Percentiles rank a stretch among this genome's conserved stretches.
phyloP scores from a whole-genome alignment of 64 coral and sea anemone genomes.

The Montipora foliosa region DNA sequence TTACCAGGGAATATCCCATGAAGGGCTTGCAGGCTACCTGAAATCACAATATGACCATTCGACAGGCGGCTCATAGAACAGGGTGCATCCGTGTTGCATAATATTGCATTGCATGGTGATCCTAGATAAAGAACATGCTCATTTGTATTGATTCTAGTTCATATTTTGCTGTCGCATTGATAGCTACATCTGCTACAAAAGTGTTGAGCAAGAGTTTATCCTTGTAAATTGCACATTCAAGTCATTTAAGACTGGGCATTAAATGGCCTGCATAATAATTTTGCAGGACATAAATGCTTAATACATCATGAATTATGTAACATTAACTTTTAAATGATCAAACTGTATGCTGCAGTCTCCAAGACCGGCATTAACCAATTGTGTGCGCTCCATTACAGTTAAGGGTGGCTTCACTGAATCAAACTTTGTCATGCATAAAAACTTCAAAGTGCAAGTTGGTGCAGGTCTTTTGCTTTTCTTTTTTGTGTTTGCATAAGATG shows the following conservation, averaged over 20 bases:
- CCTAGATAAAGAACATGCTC: background rate
- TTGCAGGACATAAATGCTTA: slow-evolving; percentile 21
- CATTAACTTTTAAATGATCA: too few relatives aligned
- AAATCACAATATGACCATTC: too few relatives aligned
- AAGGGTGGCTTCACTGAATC: too few relatives aligned
- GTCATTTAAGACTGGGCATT: slow-evolving; percentile 13
- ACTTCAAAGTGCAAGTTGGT: too few relatives aligned
- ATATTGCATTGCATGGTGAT: too few relatives aligned
- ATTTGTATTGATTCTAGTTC: slow-evolving; percentile 18
- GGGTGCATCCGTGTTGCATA: too few relatives aligned
- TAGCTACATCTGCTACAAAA: slow-evolving; percentile 18
- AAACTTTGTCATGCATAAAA: too few relatives aligned
- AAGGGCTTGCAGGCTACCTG: background rate
- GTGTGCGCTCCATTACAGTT: too few relatives aligned
- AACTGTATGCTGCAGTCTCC: background rate
- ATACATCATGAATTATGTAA: background rate
- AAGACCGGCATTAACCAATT: too few relatives aligned
- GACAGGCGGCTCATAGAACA: too few relatives aligned
- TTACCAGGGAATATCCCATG: slow-evolving; percentile 20
- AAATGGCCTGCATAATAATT: slow-evolving; percentile 21
- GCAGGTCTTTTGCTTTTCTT: slow-evolving; percentile 3
- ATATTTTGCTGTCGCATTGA: slow-evolving; percentile 13
- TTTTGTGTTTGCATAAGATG: slow-evolving; percentile 18
- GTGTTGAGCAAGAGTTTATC: background rate
- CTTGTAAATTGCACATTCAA: too few relatives aligned